Conservation (phyloP, 1,140 invertebrate genomes). For the Papilio polyxenes region DNA sequence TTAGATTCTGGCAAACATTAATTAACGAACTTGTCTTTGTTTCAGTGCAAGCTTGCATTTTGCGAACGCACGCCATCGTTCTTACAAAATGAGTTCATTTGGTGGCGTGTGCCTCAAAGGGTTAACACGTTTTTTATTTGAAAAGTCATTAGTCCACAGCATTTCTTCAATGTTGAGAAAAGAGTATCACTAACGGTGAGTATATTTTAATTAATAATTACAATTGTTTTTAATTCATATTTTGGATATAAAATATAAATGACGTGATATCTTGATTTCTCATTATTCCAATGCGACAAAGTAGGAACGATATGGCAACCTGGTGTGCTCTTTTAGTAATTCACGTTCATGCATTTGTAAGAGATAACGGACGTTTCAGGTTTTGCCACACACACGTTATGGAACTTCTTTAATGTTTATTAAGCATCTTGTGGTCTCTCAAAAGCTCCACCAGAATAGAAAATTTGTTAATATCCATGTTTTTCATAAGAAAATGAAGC, state of each 20-base stretch:
- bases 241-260: not conserved
- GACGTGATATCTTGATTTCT: not conserved
- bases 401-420: too few relatives aligned
- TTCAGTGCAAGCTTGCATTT: not conserved
- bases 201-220: not conserved
- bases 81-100: not conserved
- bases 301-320: not conserved
- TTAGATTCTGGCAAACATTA: slow-evolving; percentile 1
- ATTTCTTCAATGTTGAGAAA: not conserved
- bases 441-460: too few relatives aligned
- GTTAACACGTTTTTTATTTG: slow-evolving; percentile 4
- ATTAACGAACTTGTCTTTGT: not conserved
- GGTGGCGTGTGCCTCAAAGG: slow-evolving; percentile 12
- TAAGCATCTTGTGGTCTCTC: too few relatives aligned
- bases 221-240: not conserved
- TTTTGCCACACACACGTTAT: too few relatives aligned
- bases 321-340: too few relatives aligned
- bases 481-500: too few relatives aligned
- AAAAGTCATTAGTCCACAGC: not conserved
- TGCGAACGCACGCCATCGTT: not conserved
- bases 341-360: too few relatives aligned
- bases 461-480: too few relatives aligned
- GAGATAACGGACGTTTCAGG: too few relatives aligned
- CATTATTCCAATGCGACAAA: not conserved
- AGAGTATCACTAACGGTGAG: not conserved